Percentiles rank a stretch among this genome's conserved stretches.
phyloP scores from a whole-genome alignment of 2,113 vertebrate genomes.

The Ariopsis seemanni region DNA sequence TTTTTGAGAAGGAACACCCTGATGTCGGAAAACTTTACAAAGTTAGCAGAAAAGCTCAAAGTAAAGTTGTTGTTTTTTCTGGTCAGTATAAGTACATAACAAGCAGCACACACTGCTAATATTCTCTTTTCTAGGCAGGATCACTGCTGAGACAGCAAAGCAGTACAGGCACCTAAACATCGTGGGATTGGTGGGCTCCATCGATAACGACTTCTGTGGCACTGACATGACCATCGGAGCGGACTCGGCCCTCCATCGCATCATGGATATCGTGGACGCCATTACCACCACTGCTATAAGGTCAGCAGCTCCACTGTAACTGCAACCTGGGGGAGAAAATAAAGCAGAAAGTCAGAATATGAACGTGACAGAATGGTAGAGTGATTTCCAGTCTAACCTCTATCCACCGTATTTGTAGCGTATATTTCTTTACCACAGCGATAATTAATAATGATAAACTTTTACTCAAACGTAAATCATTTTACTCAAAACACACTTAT shows the following conservation, averaged over 20 bases:
- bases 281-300: conserved; percentile 92
- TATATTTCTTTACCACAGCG: background rate
- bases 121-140: conserved; percentile 73
- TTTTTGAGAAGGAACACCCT: background rate
- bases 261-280: conserved; percentile 90
- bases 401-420: background rate
- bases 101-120: background rate
- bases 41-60: background rate
- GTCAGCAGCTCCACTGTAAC: conserved; percentile 57
- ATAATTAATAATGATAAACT: too few relatives aligned
- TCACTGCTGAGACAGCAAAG: conserved; percentile 75
- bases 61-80: background rate
- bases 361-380: background rate
- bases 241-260: conserved; percentile 88
- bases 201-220: conserved; percentile 93
- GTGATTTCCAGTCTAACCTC: background rate
- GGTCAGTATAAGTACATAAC: background rate
- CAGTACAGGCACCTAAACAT: conserved; percentile 82
- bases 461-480: too few relatives aligned
- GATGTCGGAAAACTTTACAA: background rate
- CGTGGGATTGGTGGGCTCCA: conserved; percentile 89
- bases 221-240: conserved; percentile 96
- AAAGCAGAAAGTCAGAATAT: background rate
- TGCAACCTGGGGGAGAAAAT: background rate
- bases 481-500: background rate